These are phyloP conservation scores for Urocynchramus pylzowi DNA, from an alignment of 2,113 vertebrate genomes.

Conservation along the genomic window DNA sequence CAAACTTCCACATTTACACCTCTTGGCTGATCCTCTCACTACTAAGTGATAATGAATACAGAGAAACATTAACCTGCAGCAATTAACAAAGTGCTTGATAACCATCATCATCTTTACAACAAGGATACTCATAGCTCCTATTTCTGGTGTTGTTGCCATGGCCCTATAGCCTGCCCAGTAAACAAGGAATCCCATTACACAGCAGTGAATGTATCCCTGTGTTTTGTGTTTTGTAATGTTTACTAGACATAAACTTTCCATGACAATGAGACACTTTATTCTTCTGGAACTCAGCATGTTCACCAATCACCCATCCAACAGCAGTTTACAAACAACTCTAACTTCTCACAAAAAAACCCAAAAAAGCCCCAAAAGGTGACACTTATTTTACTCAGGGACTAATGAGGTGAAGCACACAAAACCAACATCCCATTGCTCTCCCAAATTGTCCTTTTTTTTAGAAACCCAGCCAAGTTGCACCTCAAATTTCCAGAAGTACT, in stretches of 20 bases:
- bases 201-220: background rate
- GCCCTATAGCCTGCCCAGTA: conserved; percentile 5
- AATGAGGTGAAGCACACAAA: background rate
- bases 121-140: conserved; percentile 22
- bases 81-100: conserved; percentile 2
- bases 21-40: background rate
- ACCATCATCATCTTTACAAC: conserved; percentile 29
- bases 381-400: background rate
- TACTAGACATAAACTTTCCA: conserved; percentile 49
- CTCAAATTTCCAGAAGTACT: background rate
- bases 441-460: background rate
- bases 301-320: background rate
- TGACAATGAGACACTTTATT: conserved; percentile 19
- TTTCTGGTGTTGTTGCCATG: conserved; percentile 50
- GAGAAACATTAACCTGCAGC: background rate
- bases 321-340: background rate
- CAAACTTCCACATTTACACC: background rate
- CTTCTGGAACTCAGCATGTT: background rate
- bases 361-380: background rate
- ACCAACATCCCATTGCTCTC: background rate
- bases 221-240: conserved; percentile 44
- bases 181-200: conserved; percentile 58
- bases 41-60: background rate
- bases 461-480: background rate
- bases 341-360: background rate